Percentiles rank a stretch among this genome's conserved stretches.
Evolutionary conservation across 2,113 vertebrate genomes (phyloP).

Genomic region (Malurus elegans): DNA sequence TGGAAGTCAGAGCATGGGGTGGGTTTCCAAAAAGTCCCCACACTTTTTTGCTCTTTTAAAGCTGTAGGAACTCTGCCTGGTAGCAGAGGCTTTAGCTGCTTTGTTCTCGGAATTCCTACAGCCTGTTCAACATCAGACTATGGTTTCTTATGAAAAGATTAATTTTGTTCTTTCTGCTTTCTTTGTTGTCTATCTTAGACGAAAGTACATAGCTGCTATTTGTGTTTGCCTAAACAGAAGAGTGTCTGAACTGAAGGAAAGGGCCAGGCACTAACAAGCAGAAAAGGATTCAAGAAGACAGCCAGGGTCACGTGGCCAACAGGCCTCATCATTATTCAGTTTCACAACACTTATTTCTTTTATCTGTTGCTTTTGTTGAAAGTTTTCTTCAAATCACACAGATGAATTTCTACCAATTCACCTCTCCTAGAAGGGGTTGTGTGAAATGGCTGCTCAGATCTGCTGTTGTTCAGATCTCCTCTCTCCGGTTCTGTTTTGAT

Average conservation of each 20-base stretch:
- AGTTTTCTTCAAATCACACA: neutral
- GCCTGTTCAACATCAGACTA: neutral
- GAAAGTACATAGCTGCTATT: neutral
- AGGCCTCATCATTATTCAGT: neutral
- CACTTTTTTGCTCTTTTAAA: neutral
- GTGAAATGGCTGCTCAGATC: neutral
- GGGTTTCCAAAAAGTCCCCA: neutral
- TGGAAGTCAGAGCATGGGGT: neutral
- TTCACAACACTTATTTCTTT: neutral
- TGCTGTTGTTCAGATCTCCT: neutral
- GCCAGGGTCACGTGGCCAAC: accelerated
- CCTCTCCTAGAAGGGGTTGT: neutral
- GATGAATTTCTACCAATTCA: neutral
- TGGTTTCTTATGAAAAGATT: neutral
- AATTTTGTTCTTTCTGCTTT: neutral
- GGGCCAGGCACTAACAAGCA: neutral
- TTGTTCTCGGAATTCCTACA: neutral
- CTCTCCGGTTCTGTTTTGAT: neutral
- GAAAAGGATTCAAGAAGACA: neutral
- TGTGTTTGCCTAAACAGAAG: neutral
- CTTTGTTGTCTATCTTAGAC: neutral
- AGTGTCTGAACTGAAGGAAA: neutral
- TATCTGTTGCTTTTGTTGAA: neutral
- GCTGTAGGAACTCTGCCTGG: neutral
- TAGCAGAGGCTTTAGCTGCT: neutral